Evolutionary conservation across 1,140 invertebrate species (phyloP).

Genomic region (Euschistus heros): DNA sequence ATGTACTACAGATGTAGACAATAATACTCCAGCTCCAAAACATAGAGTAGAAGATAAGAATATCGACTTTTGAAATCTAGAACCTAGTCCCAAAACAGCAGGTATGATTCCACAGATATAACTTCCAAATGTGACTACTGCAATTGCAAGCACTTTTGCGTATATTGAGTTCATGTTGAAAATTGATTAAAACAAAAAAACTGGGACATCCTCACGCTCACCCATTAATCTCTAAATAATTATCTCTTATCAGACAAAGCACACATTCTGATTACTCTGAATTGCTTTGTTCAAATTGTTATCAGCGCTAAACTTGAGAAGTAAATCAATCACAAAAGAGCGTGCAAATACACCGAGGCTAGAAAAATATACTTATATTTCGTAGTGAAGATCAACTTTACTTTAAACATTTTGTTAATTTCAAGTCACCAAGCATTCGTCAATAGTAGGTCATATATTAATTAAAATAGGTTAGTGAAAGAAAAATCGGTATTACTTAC

Average conservation of each 20-base stretch:
- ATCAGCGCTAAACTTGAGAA: not conserved
- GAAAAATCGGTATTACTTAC: no score
- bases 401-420: no score
- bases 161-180: not conserved
- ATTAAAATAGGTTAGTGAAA: no score
- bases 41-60: constrained; percentile 45
- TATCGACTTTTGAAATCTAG: constrained; percentile 10
- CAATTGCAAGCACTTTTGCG: not conserved
- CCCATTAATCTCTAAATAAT: not conserved
- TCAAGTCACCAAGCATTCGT: no score
- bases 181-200: not conserved
- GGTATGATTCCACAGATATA: constrained; percentile 19
- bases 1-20: constrained; percentile 82
- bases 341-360: no score
- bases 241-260: not conserved
- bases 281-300: not conserved
- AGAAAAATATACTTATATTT: no score
- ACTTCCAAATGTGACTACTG: constrained; percentile 11
- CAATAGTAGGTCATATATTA: no score
- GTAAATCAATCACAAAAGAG: not conserved
- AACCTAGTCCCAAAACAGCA: constrained; percentile 18
- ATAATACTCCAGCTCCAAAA: constrained; percentile 82
- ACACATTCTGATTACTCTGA: not conserved
- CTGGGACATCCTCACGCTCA: not conserved
- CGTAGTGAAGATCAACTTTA: no score